Conservation (phyloP, 2,888 invertebrate species). For the Oegoconia quadripuncta region DNA sequence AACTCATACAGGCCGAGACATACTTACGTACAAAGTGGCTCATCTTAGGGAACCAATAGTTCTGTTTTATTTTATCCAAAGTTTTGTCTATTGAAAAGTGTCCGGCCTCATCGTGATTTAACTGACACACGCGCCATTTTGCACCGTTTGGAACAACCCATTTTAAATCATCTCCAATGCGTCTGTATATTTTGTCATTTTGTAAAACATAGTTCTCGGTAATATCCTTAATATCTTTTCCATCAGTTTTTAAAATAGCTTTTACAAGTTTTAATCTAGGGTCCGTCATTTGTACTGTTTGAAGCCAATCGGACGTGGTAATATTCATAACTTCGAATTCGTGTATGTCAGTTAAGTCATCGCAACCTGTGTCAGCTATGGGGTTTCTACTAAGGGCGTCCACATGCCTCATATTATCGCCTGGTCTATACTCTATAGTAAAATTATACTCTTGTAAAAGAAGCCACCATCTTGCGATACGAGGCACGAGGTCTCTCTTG, state of each 20-base stretch:
- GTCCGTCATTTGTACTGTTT: constrained; percentile 8
- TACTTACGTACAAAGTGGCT: constrained; percentile 20
- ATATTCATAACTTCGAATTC: not conserved
- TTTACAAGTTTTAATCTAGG: constrained; percentile 2
- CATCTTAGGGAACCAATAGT: constrained; percentile 22
- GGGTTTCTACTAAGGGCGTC: constrained; percentile 1
- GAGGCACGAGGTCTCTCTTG: constrained; percentile 13
- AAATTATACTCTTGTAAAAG: constrained; percentile 7
- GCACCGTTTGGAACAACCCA: constrained; percentile 24
- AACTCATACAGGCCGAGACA: constrained; percentile 15
- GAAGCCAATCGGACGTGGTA: constrained; percentile 3
- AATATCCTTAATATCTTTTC: not conserved
- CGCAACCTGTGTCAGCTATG: too few relatives aligned
- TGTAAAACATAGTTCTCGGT: constrained; percentile 3
- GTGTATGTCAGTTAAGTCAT: not conserved
- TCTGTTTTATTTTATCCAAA: constrained; percentile 9
- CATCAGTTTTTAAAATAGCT: not conserved
- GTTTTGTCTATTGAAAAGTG: constrained; percentile 21
- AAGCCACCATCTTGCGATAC: constrained; percentile 21
- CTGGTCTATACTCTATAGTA: constrained; percentile 7
- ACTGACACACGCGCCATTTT: constrained; percentile 20
- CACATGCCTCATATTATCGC: constrained; percentile 2
- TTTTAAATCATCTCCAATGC: not conserved
- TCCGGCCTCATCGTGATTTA: constrained; percentile 15
- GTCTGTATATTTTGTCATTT: not conserved